These are phyloP conservation scores for Leiothrix lutea DNA, from an alignment of 2,113 vertebrate species.

Conservation along the genomic window DNA sequence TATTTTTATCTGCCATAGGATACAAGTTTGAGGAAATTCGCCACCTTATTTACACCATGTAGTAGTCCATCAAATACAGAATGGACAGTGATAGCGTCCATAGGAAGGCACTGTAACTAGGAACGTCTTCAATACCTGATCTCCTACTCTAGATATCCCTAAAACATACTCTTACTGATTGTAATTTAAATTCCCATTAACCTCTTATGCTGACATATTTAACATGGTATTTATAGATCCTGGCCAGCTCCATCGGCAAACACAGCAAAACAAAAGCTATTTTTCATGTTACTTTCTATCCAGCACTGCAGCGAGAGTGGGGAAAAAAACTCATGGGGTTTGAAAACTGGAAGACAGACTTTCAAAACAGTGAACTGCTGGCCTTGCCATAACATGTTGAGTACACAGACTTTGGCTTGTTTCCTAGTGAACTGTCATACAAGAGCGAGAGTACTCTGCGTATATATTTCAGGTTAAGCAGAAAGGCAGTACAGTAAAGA, in stretches of 20 bases:
- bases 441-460: neutral
- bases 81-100: neutral
- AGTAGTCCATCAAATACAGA: neutral
- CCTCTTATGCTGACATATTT: neutral
- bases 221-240: neutral
- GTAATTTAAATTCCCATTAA: neutral
- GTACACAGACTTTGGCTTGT: neutral
- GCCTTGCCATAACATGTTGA: neutral
- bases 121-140: neutral
- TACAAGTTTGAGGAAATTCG: neutral
- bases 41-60: neutral
- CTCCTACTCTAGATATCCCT: neutral
- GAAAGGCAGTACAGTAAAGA: neutral
- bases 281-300: neutral
- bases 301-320: neutral
- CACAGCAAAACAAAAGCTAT: neutral
- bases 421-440: neutral
- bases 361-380: neutral
- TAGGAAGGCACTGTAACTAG: neutral
- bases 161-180: neutral
- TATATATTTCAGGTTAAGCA: neutral
- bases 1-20: neutral
- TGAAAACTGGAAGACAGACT: neutral
- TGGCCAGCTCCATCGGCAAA: neutral
- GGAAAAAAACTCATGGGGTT: too few relatives aligned